phyloP scores from a whole-genome alignment of 2,113 vertebrate genomes.

The Malaclemys terrapin region DNA sequence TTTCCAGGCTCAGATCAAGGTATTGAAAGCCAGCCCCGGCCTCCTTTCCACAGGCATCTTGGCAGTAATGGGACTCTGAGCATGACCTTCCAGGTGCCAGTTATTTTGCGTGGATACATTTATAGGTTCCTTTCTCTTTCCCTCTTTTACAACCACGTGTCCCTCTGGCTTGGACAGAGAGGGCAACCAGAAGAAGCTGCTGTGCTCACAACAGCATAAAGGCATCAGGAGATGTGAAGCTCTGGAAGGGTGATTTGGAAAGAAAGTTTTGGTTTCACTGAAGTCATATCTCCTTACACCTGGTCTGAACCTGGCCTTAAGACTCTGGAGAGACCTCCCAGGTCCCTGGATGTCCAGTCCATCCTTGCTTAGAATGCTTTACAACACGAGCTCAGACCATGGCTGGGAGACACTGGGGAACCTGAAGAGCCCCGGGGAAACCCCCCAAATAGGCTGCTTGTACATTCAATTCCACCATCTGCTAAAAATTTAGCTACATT shows the following conservation, averaged over 20 bases:
- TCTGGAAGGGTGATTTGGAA: fast-evolving
- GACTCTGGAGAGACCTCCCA: background rate
- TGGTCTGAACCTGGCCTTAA: background rate
- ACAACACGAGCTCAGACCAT: background rate
- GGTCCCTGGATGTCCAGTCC: background rate
- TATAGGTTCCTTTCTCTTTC: background rate
- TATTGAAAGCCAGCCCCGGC: background rate
- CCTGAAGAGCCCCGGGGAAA: background rate
- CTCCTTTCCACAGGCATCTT: background rate
- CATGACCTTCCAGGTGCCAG: background rate
- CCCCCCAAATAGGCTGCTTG: background rate
- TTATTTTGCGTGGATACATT: background rate
- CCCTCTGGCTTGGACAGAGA: background rate
- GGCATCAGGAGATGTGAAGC: background rate
- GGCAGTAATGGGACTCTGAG: background rate
- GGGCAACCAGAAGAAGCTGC: background rate
- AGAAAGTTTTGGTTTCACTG: background rate
- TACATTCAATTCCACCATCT: background rate
- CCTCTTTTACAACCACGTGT: background rate
- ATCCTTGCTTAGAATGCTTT: background rate
- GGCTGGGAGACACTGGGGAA: background rate
- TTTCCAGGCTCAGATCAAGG: background rate
- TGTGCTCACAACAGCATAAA: background rate
- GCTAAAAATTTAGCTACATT: fast-evolving
- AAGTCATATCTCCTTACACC: background rate